Percentiles rank a stretch among this genome's conserved stretches.
Evolutionary conservation across 2,797 vertebrate species (phyloP).

Genomic region (Alca torda): DNA sequence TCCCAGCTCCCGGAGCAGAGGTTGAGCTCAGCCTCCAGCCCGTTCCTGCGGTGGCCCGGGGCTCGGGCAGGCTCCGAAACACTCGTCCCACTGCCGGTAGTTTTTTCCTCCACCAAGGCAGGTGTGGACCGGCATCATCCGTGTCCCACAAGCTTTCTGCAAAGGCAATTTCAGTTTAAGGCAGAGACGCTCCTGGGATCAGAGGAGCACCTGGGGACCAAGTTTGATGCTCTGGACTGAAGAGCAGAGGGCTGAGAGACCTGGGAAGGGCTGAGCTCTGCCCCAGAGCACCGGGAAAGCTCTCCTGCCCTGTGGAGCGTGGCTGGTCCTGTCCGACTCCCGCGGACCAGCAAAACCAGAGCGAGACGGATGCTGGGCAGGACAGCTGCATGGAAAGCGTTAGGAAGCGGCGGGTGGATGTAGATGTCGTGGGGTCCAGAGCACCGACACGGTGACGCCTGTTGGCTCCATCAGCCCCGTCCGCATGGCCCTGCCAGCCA

Average conservation of each 20-base stretch:
- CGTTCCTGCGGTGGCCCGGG: fast-evolving
- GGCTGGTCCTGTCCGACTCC: background rate
- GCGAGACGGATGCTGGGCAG: background rate
- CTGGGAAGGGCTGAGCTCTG: background rate
- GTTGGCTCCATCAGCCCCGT: background rate
- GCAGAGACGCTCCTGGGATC: background rate
- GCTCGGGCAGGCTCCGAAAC: background rate
- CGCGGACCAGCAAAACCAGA: background rate
- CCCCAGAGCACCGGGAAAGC: background rate
- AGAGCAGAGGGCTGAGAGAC: background rate
- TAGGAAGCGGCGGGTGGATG: background rate
- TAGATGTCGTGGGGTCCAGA: background rate
- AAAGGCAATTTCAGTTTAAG: background rate
- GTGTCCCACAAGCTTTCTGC: background rate
- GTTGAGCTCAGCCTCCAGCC: background rate
- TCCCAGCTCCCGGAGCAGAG: background rate
- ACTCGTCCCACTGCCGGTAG: fast-evolving
- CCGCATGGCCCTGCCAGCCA: background rate
- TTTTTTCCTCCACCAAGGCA: background rate
- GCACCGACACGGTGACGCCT: background rate
- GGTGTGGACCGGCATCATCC: too few relatives aligned
- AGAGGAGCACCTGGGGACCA: background rate
- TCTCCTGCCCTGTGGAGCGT: fast-evolving
- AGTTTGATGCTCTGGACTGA: background rate
- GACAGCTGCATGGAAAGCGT: background rate